phyloP scores from a whole-genome alignment of 2,797 vertebrate species.

The Furcifer pardalis region DNA sequence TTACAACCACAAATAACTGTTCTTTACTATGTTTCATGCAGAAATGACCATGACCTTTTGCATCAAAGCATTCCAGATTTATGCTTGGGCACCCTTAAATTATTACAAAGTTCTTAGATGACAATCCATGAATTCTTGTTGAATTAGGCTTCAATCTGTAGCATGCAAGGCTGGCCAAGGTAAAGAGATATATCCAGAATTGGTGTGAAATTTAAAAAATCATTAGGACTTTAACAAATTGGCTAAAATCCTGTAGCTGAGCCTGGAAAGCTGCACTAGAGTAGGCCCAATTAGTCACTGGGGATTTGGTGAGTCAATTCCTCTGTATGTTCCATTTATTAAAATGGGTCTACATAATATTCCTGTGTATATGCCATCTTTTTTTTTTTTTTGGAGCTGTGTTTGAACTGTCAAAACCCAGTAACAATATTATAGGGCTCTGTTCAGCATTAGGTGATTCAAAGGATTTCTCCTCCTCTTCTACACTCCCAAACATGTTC shows the following conservation, averaged over 20 bases:
- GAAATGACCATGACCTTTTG: background rate
- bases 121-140: background rate
- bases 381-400: background rate
- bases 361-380: background rate
- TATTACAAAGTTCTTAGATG: background rate
- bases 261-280: too few species aligned
- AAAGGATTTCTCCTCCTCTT: background rate
- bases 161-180: background rate
- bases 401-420: background rate
- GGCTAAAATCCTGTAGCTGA: constrained; percentile 4
- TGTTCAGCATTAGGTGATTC: background rate
- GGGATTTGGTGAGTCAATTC: too few species aligned
- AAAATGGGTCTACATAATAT: too few species aligned
- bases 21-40: background rate
- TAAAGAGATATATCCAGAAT: background rate
- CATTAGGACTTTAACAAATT: constrained; percentile 9
- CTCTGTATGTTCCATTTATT: too few species aligned
- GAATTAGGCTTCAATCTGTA: background rate
- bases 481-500: background rate
- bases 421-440: background rate
- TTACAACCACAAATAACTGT: background rate
- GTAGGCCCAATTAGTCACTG: too few species aligned
- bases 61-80: background rate
- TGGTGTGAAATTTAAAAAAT: constrained; percentile 21
- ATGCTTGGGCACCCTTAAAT: constrained; percentile 5